Evolutionary conservation across 2,113 vertebrate genomes (phyloP).

Genomic region (Odocoileus hemionus): DNA sequence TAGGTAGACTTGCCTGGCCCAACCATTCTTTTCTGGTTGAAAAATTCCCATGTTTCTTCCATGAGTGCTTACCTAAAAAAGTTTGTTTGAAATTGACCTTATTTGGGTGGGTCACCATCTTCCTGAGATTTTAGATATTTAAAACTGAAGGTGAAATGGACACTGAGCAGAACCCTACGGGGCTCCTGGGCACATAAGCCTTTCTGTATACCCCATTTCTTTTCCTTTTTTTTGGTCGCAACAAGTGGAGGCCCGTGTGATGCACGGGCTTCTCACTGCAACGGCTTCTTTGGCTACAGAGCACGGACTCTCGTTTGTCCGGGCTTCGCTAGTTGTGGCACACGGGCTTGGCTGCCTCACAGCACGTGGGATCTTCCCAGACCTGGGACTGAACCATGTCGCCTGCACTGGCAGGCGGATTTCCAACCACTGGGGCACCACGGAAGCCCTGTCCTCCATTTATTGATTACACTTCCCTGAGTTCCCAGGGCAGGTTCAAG

Average conservation of each 20-base stretch:
- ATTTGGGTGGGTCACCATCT: neutral
- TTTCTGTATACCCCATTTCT: neutral
- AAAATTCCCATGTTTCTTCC: neutral
- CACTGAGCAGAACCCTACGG: neutral
- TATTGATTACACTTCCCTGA: neutral
- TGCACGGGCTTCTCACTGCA: neutral
- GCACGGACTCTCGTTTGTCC: fast-evolving
- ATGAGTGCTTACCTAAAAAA: neutral
- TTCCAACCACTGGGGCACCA: neutral
- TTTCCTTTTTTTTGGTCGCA: neutral
- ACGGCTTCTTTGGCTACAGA: neutral
- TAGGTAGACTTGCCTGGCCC: neutral
- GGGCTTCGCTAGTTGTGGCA: neutral
- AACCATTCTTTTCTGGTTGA: neutral
- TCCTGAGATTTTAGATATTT: neutral
- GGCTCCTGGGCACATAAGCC: neutral
- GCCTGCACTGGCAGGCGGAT: neutral
- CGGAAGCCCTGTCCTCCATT: neutral
- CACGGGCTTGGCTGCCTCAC: neutral
- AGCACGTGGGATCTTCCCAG: neutral
- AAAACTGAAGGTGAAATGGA: neutral
- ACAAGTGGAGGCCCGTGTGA: neutral
- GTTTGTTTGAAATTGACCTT: neutral
- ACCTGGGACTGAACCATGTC: neutral
- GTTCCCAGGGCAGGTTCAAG: neutral